Evolutionary conservation across 2,797 vertebrate species (phyloP), one percentile per base, ranked within the genome.

Genomic region (Zenarchopterus dispar): DNA sequence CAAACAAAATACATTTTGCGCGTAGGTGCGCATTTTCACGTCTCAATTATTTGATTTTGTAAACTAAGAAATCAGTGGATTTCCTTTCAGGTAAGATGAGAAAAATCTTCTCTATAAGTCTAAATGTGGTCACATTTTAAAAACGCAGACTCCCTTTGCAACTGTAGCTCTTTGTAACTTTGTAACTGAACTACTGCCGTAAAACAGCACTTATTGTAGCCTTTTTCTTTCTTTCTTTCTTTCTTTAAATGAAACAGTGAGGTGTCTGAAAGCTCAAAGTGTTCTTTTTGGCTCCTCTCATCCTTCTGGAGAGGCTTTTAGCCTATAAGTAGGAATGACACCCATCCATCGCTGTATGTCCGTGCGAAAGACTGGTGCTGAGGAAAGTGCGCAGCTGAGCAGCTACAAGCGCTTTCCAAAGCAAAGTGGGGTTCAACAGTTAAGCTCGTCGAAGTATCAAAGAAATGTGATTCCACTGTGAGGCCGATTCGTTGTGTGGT

Each of bases 61-160:
- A 54, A 39, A 58, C 6, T 67, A 24, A 49, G 17, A 59, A 15
- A 50, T 58, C 54, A 64, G 73, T 67, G 78, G 78, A 79, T 53
- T 26, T 83, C 44, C 18, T 39, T 60, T 24, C 75, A 90, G 91
- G 91, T 92, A 91, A 90, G 87, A 72, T 47, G 17, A 21, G n/a
- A 53, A 5, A 18, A 18, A 31, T 4, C 43, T 23, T 21, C 1
- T 66, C 8, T 5, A 39, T 39, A 15, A 15, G 36, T 15, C 36
- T 39, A 13, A 13, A 39, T 39, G 13, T 36, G 33, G 33, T 39
- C 36, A 39, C 7, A 39, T 39, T 39, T 13, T 39, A 36, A 36
- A 36, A 36, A 31, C 6, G 8, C 6, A 3, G 8, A 39, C 36
- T 10, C 13, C 36, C 7, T 36, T 13, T 16, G 36, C 33, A 39